Evolutionary conservation across 2,113 vertebrate genomes (phyloP).

Genomic region (Larimichthys polyactis): DNA sequence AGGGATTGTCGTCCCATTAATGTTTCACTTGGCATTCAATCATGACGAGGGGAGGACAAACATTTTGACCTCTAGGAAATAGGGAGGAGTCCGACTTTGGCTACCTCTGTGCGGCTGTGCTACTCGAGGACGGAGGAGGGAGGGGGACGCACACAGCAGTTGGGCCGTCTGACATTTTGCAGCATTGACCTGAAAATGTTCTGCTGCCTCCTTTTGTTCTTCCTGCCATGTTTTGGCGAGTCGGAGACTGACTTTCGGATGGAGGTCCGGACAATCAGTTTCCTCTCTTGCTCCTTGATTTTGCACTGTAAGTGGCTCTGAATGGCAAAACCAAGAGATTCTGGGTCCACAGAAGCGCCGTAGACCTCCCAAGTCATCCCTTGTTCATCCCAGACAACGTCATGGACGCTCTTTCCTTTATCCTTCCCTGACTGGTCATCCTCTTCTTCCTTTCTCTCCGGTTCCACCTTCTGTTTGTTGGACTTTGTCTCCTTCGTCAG

Average conservation of each 20-base stretch:
- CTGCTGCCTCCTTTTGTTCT: slow-evolving; percentile 92
- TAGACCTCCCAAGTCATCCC: slow-evolving; percentile 99
- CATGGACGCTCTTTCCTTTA: slow-evolving; percentile 87
- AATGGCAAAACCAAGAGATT: slow-evolving; percentile 96
- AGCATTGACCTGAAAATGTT: slow-evolving; percentile 93
- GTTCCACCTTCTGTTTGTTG: slow-evolving; percentile 67
- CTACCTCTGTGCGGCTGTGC: slow-evolving; percentile 57
- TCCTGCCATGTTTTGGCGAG: slow-evolving; percentile 83
- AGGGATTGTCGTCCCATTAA: slow-evolving; percentile 47
- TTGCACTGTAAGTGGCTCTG: slow-evolving; percentile 98
- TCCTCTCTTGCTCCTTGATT: slow-evolving; percentile 94
- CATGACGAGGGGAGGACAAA: slow-evolving; percentile 60
- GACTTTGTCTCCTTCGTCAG: slow-evolving; percentile 74
- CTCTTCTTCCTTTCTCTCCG: slow-evolving; percentile 63
- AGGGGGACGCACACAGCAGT: slow-evolving; percentile 91
- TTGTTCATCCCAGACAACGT: slow-evolving; percentile 98
- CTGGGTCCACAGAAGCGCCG: slow-evolving; percentile 94
- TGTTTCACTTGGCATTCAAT: slow-evolving; percentile 67
- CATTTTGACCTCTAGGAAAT: slow-evolving; percentile 60
- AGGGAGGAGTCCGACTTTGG: slow-evolving; percentile 45
- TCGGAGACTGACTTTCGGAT: slow-evolving; percentile 91
- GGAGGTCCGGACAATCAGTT: slow-evolving; percentile 86
- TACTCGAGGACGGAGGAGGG: slow-evolving; percentile 94
- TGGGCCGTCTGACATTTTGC: slow-evolving; percentile 93
- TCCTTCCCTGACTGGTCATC: slow-evolving; percentile 77